Conservation (phyloP, 1,140 invertebrate species). For the Telenomus remus region DNA sequence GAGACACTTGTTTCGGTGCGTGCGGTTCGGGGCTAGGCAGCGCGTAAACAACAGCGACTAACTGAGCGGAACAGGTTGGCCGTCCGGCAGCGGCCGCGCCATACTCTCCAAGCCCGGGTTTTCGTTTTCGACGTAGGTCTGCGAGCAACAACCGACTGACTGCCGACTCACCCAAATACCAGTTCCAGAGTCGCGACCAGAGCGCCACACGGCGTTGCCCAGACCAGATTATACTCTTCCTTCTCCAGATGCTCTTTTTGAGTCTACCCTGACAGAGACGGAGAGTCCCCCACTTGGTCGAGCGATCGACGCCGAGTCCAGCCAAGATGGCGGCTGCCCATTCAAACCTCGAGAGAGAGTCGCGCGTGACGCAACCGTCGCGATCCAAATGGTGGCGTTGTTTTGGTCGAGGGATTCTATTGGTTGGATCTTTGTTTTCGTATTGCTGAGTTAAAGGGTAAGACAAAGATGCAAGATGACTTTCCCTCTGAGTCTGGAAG, state of each 20-base stretch:
- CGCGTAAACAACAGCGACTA: slow-evolving; percentile 38
- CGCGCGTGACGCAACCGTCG: slow-evolving; percentile 8
- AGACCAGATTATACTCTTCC: background rate
- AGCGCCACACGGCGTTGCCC: slow-evolving; percentile 13
- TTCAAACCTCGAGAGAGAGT: slow-evolving; percentile 5
- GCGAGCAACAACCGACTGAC: slow-evolving; percentile 26
- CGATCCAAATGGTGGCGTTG: background rate
- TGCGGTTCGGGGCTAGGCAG: slow-evolving; percentile 40
- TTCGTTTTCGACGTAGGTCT: too few species aligned
- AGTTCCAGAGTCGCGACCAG: slow-evolving; percentile 12
- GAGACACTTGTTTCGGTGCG: slow-evolving; percentile 38
- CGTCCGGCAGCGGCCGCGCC: slow-evolving; percentile 27
- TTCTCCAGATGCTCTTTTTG: background rate
- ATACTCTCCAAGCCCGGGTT: slow-evolving; percentile 6
- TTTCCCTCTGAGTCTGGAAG: background rate
- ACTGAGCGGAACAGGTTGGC: slow-evolving; percentile 20
- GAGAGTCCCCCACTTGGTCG: slow-evolving; percentile 1
- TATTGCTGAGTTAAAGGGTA: background rate
- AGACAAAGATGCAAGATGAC: background rate
- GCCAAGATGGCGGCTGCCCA: slow-evolving; percentile 9
- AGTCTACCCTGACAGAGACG: background rate
- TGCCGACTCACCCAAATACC: slow-evolving; percentile 8
- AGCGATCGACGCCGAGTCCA: slow-evolving; percentile 1
- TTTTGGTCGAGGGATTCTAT: background rate
- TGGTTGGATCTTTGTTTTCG: background rate